phyloP scores from a whole-genome alignment of 2,888 invertebrate species.

The Heteromyza rotundicornis region DNA sequence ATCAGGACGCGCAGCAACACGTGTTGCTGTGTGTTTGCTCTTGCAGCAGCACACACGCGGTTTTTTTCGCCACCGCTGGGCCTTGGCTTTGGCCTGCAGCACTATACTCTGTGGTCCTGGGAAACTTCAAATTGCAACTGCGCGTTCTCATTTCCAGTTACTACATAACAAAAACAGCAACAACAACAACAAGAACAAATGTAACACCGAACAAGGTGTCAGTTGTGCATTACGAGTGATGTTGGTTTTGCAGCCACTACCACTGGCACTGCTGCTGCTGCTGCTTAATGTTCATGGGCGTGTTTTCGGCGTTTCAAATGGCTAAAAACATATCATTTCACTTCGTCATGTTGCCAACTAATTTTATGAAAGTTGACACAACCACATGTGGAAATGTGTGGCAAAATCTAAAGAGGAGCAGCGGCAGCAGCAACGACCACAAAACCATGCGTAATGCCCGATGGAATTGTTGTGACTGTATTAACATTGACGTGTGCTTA shows the following conservation, averaged over 20 bases:
- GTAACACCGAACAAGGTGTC: slow-evolving; percentile 40
- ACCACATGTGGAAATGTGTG: slow-evolving; percentile 46
- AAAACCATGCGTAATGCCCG: slow-evolving; percentile 39
- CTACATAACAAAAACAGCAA: too few species aligned
- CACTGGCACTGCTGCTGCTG: background rate
- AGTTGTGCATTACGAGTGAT: slow-evolving; percentile 42
- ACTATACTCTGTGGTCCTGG: background rate
- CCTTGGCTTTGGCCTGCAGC: background rate
- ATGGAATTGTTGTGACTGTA: slow-evolving; percentile 47
- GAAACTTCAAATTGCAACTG: background rate
- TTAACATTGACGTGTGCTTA: slow-evolving; percentile 53
- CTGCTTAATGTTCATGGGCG: background rate
- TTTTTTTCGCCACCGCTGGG: background rate
- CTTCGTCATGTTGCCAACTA: slow-evolving; percentile 55
- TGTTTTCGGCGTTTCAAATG: slow-evolving; percentile 3
- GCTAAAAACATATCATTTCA: slow-evolving; percentile 25
- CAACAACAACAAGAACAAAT: too few species aligned
- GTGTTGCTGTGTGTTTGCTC: background rate
- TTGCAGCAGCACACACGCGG: background rate
- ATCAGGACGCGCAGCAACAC: slow-evolving; percentile 6
- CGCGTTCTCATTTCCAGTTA: too few species aligned
- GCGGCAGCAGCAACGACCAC: slow-evolving; percentile 32
- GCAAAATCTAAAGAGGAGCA: slow-evolving; percentile 8
- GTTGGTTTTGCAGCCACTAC: background rate
- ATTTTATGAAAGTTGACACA: slow-evolving; percentile 58